Evolutionary conservation across 1,140 invertebrate species (phyloP), one percentile per base, ranked within the genome.

Genomic region (Drosophila mayri): DNA sequence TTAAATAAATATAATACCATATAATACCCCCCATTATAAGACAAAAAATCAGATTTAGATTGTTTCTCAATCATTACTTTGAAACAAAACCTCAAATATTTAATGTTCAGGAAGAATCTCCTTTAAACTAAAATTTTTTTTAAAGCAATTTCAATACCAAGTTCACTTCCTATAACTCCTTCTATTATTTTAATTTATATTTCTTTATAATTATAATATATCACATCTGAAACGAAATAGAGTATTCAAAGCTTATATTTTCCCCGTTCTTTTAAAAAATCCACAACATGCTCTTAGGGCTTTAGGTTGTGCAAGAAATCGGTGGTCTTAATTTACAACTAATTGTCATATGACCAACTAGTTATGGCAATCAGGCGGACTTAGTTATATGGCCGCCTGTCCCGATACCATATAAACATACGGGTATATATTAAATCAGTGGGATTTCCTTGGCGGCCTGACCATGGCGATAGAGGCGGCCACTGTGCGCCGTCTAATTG

Each of bases 271-370:
- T 12, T 32, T 25, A 9, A 30, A 35, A 72, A 79, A 79, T 52
- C 65, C 58, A 37, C n/a, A 32, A 60, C 74, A 76, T 76, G 37
- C 37, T 37, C 55, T 25, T 7, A 1, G 43, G 37, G 47, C 38
- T 62, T 54, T 47, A 59, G 67, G 49, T 70, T 71, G 68, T 59
- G 37, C 30, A 59, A 72, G 28, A 37, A 71, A 49, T 76, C 30
- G 60, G 40, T 55, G 46, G 62, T 52, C 59, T 85, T 88, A 90
- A 88, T 90, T 85, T 88, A 85, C 70, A 88, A 85, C 85, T 90
- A 88, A 88, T 88, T 88, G 85, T 88, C 85, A 88, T 90, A 90
- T 88, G 85, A 88, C 85, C 80, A 58, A 63, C 59, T 44, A 58
- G 64, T 77, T 77, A 59, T 60, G 63, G 59, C 75, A 64, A 88